These are phyloP conservation scores for Nipponia nippon DNA, from an alignment of 2,113 vertebrate species.

Conservation along the genomic window DNA sequence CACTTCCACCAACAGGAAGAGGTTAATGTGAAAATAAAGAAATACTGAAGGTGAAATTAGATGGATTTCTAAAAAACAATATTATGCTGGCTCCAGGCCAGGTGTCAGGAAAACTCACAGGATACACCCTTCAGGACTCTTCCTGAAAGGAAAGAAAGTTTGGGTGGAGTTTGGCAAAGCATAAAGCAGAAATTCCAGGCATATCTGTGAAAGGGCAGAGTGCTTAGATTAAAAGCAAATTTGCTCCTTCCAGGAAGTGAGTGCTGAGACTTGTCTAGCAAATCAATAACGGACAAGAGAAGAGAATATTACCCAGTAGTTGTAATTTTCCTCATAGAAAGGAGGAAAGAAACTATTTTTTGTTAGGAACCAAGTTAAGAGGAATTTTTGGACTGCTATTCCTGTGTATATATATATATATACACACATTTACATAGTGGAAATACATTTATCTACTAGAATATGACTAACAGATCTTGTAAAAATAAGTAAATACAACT, in stretches of 20 bases:
- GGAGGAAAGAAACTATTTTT: neutral
- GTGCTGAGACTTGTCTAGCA: neutral
- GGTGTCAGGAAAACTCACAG: slow-evolving; percentile 23
- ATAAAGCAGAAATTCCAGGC: neutral
- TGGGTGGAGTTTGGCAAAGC: slow-evolving; percentile 30
- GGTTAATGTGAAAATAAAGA: neutral
- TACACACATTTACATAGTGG: neutral
- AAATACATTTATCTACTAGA: neutral
- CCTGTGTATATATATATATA: neutral
- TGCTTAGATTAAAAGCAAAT: neutral
- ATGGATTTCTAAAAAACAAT: neutral
- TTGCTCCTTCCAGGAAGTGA: slow-evolving; percentile 1
- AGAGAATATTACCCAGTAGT: neutral
- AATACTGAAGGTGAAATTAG: neutral
- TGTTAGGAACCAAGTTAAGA: neutral
- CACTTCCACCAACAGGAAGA: neutral
- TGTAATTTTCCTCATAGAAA: neutral
- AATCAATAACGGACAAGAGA: neutral
- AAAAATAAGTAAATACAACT: neutral
- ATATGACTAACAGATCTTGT: neutral
- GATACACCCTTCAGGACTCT: slow-evolving; percentile 19
- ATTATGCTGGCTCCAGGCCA: neutral
- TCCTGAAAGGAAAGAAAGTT: slow-evolving; percentile 57
- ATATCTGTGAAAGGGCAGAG: neutral
- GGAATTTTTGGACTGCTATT: neutral